These are phyloP conservation scores for Platygyra sinensis DNA, from an alignment of 64 coral and sea anemone genomes.

Conservation along the genomic window DNA sequence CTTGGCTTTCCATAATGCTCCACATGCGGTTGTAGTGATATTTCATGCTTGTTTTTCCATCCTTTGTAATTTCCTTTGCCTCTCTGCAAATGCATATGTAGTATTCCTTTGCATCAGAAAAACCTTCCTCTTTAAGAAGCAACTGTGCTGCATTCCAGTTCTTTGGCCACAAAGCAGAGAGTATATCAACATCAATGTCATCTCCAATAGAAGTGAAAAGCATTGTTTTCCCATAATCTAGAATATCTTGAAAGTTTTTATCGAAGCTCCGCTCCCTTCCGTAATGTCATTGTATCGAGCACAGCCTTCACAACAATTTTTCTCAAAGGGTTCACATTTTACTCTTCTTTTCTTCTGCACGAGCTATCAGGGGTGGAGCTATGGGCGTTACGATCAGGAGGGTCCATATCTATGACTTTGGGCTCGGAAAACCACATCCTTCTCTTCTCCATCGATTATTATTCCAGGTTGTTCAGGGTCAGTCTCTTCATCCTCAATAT, in stretches of 20 bases:
- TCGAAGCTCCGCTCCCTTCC: slow-evolving; percentile 53
- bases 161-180: slow-evolving; percentile 69
- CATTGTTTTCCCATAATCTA: slow-evolving; percentile 52
- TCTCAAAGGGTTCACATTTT: slow-evolving; percentile 44
- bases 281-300: slow-evolving; percentile 57
- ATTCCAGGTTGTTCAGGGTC: neutral
- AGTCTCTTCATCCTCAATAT: neutral
- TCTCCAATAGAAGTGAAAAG: slow-evolving; percentile 38
- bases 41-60: slow-evolving; percentile 32
- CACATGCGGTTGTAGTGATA: slow-evolving; percentile 57
- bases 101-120: slow-evolving; percentile 72
- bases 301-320: slow-evolving; percentile 65
- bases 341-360: neutral
- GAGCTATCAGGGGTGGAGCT: no score
- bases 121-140: slow-evolving; percentile 76
- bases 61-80: neutral
- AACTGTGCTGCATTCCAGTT: slow-evolving; percentile 69
- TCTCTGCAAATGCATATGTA: slow-evolving; percentile 66
- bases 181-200: slow-evolving; percentile 62
- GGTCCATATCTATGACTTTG: slow-evolving; percentile 15
- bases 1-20: slow-evolving; percentile 51
- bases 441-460: neutral
- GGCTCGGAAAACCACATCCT: neutral
- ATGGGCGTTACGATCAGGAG: neutral
- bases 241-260: slow-evolving; percentile 71